A percentile compares a stretch with the other conserved stretches of the same genome.
Conservation (phyloP, 2,797 vertebrate genomes). For the Pteronotus mesoamericanus region DNA sequence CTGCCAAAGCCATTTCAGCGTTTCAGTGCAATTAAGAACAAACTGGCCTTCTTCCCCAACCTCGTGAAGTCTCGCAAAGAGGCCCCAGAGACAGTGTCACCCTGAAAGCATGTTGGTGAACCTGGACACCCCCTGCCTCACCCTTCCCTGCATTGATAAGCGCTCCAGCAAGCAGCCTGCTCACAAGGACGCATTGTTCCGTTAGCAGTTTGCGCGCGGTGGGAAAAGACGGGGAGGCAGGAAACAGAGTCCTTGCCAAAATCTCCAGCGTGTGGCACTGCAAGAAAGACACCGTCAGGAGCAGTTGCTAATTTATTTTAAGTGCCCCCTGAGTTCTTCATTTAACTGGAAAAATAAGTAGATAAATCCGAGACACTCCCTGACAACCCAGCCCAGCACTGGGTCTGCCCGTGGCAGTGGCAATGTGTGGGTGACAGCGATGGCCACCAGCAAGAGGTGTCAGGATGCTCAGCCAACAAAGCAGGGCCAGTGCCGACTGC, state of each 20-base stretch:
- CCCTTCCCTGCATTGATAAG: slow-evolving; percentile 41
- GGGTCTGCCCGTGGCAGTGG: slow-evolving; percentile 8
- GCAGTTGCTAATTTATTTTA: slow-evolving; percentile 74
- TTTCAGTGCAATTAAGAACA: not conserved
- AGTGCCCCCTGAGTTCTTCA: slow-evolving; percentile 72
- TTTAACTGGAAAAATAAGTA: slow-evolving; percentile 68
- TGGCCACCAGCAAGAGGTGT: slow-evolving; percentile 24
- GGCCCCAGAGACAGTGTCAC: not conserved
- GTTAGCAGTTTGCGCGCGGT: slow-evolving; percentile 57
- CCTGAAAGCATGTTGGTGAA: slow-evolving; percentile 55
- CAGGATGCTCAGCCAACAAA: not conserved
- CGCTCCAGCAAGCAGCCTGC: slow-evolving; percentile 30
- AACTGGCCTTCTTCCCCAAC: slow-evolving; percentile 24
- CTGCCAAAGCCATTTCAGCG: not conserved
- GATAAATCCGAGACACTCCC: slow-evolving; percentile 29
- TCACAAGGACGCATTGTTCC: slow-evolving; percentile 66
- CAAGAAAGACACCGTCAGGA: slow-evolving; percentile 67
- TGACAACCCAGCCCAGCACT: slow-evolving; percentile 36
- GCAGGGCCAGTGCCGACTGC: not conserved
- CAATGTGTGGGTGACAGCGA: not conserved
- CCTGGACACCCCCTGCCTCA: slow-evolving; percentile 53
- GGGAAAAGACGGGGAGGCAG: slow-evolving; percentile 51
- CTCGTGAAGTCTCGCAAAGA: slow-evolving; percentile 1
- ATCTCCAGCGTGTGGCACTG: slow-evolving; percentile 21
- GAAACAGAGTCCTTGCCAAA: slow-evolving; percentile 60